phyloP scores from a whole-genome alignment of 2,113 vertebrate species.

The Gnathonemus echidnorhynchus region DNA sequence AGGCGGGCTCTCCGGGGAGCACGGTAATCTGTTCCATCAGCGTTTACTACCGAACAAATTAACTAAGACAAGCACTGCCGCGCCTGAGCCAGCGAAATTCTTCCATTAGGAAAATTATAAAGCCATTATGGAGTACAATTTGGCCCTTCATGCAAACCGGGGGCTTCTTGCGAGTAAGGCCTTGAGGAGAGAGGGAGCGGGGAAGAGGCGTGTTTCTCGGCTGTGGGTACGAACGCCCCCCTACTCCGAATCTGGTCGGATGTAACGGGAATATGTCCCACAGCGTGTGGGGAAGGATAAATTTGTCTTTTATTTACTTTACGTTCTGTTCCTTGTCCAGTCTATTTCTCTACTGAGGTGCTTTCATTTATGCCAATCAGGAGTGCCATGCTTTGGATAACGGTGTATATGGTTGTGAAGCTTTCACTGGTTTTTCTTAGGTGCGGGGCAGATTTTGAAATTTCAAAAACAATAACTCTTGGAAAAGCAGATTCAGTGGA shows the following conservation, averaged over 20 bases:
- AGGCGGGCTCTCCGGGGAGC: slow-evolving; percentile 45
- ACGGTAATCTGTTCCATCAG: slow-evolving; percentile 67
- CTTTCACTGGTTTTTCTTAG: neutral
- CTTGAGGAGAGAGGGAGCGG: neutral
- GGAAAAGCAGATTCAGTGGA: neutral
- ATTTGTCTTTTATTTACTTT: slow-evolving; percentile 1
- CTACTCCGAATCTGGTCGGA: neutral
- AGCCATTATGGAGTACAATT: slow-evolving; percentile 48
- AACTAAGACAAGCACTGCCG: slow-evolving; percentile 60
- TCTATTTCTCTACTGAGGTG: neutral
- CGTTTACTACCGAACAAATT: slow-evolving; percentile 60
- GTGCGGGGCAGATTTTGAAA: neutral
- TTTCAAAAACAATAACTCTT: neutral
- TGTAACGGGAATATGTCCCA: neutral
- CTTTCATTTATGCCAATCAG: neutral
- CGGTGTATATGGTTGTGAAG: neutral
- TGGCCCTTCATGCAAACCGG: slow-evolving; percentile 38
- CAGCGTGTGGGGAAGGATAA: neutral
- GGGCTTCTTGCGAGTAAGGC: slow-evolving; percentile 21
- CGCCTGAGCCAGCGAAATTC: slow-evolving; percentile 61
- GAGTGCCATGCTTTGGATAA: neutral
- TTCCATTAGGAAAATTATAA: slow-evolving; percentile 56
- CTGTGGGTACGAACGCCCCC: neutral
- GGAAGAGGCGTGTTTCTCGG: neutral
- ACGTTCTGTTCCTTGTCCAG: neutral